A percentile compares a stretch with the other conserved stretches of the same genome.
phyloP scores from a whole-genome alignment of 64 coral and sea anemone species.

The Actinia equina region DNA sequence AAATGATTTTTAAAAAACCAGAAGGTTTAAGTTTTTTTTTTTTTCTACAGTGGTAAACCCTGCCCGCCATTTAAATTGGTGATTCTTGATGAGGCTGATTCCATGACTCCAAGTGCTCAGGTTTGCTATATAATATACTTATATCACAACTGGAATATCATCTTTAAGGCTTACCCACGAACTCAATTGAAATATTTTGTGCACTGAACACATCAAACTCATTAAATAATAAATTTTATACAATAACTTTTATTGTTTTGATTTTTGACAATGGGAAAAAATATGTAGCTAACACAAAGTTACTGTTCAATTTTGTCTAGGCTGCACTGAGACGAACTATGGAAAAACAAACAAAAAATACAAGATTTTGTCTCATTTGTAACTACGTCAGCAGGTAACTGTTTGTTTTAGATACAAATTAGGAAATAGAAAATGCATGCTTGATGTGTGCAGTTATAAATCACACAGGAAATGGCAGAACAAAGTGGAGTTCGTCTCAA shows the following conservation, averaged over 20 bases:
- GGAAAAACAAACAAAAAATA: slow-evolving; percentile 95
- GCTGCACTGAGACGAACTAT: slow-evolving; percentile 96
- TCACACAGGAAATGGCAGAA: too few species aligned
- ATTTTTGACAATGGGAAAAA: too few species aligned
- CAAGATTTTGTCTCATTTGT: slow-evolving; percentile 99
- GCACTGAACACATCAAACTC: too few species aligned
- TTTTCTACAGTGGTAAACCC: slow-evolving; percentile 73
- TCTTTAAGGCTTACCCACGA: too few species aligned
- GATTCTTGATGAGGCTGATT: slow-evolving; percentile 97
- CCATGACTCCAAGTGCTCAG: slow-evolving; percentile 98
- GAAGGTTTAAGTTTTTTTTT: background rate
- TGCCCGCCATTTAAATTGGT: slow-evolving; percentile 95
- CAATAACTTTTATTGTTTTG: too few species aligned
- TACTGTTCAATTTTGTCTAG: slow-evolving; percentile 2
- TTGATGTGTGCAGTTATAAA: too few species aligned
- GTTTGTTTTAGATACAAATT: background rate
- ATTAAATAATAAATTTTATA: too few species aligned
- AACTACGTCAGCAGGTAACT: slow-evolving; percentile 93
- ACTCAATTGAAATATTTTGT: too few species aligned
- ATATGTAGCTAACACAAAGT: background rate
- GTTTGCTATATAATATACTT: slow-evolving; percentile 25
- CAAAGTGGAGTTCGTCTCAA: too few species aligned
- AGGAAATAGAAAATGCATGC: too few species aligned
- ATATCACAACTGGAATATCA: too few species aligned
- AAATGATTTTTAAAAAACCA: background rate